Conservation (phyloP, 2,113 vertebrate genomes). For the Xiphias gladius region DNA sequence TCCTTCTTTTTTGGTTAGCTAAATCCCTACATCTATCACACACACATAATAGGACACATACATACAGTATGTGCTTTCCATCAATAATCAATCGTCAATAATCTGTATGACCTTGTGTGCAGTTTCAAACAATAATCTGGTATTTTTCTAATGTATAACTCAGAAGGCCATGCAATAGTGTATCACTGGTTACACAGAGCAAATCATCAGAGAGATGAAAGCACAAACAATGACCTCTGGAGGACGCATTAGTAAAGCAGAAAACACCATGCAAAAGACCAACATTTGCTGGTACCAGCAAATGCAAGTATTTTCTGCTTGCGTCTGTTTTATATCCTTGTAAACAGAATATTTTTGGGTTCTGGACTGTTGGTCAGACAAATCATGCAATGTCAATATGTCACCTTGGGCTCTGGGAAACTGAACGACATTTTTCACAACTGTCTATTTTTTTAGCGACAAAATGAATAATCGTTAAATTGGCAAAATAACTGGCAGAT, state of each 20-base stretch:
- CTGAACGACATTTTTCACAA: constrained; percentile 6
- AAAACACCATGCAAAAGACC: background rate
- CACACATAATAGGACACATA: background rate
- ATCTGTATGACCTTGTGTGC: background rate
- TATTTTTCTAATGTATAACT: background rate
- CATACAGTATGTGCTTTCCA: background rate
- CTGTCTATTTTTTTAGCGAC: constrained; percentile 32
- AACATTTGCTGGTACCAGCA: background rate
- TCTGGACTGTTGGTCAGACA: background rate
- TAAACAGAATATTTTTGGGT: background rate
- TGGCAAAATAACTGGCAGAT: constrained; percentile 39
- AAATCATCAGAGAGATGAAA: background rate
- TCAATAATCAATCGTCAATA: too few relatives aligned
- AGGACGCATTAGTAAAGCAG: background rate
- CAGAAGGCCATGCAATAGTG: background rate
- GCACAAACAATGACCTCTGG: background rate
- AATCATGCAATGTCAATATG: constrained; percentile 14
- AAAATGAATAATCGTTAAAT: constrained; percentile 40
- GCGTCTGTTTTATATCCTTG: background rate
- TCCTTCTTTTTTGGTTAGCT: background rate
- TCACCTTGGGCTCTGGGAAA: constrained; percentile 24
- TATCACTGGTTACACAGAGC: background rate
- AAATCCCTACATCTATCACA: background rate
- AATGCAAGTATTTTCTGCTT: too few relatives aligned
- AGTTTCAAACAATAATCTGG: background rate